Evolutionary conservation across 2,113 vertebrate species (phyloP).

Genomic region (Gadus macrocephalus): DNA sequence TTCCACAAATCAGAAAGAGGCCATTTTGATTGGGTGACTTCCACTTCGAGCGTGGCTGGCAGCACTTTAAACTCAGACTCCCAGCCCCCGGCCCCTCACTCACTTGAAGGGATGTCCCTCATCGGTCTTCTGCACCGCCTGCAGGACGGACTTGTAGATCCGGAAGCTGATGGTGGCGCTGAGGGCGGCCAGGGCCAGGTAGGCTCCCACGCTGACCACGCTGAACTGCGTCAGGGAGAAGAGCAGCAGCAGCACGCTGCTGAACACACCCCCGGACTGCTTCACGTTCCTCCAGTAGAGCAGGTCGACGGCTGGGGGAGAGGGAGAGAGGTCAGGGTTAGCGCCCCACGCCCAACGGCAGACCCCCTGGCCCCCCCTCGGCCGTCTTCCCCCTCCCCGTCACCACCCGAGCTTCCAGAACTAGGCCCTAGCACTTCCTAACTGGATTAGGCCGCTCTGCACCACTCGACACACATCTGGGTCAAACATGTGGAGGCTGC

Average conservation of each 20-base stretch:
- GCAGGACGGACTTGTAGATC: conserved; percentile 98
- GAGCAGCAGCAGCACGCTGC: conserved; percentile 90
- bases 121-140: conserved; percentile 98
- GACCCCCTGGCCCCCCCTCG: neutral
- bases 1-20: too few species aligned
- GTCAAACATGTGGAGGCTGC: conserved; percentile 58
- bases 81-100: conserved; percentile 38
- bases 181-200: conserved; percentile 92
- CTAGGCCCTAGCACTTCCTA: conserved; percentile 15
- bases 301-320: conserved; percentile 85
- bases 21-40: neutral
- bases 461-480: conserved; percentile 51
- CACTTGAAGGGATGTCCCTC: conserved; percentile 98
- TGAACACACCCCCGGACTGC: conserved; percentile 90
- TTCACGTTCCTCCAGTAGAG: conserved; percentile 97
- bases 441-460: conserved; percentile 21
- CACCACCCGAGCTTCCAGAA: neutral
- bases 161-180: conserved; percentile 98
- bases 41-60: too few species aligned
- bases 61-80: neutral
- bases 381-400: neutral
- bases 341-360: neutral
- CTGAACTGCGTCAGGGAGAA: conserved; percentile 99
- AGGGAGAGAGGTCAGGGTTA: conserved; percentile 31
- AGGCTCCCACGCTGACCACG: conserved; percentile 93